A percentile compares a stretch with the other conserved stretches of the same genome.
Conservation (phyloP, 2,888 invertebrate species). For the Drosophila paranaensis region DNA sequence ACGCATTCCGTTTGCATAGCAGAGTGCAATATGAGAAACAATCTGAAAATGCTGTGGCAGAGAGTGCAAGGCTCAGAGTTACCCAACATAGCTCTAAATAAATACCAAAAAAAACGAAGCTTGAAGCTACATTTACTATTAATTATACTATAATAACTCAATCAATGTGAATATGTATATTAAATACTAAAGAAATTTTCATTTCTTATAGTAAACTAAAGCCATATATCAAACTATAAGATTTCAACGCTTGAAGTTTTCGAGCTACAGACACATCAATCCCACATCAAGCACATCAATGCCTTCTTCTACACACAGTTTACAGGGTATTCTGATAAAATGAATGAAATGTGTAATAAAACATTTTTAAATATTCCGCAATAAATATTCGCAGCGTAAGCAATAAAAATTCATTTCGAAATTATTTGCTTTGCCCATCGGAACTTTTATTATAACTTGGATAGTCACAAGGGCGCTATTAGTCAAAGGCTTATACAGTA, state of each 20-base stretch:
- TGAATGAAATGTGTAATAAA: background rate
- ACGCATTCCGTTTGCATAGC: constrained; percentile 48
- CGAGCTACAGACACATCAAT: background rate
- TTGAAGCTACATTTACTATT: too few species aligned
- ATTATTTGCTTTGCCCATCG: background rate
- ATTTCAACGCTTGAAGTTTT: background rate
- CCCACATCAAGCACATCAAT: background rate
- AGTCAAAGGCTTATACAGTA: constrained; percentile 3
- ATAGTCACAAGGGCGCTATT: background rate
- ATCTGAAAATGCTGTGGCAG: background rate
- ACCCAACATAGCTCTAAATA: background rate
- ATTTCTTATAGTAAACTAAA: background rate
- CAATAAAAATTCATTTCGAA: constrained; percentile 5
- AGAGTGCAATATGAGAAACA: constrained; percentile 8
- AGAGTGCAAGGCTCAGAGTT: constrained; percentile 5
- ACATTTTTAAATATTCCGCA: constrained; percentile 10
- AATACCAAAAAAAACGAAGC: too few species aligned
- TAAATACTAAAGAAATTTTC: too few species aligned
- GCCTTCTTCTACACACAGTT: background rate
- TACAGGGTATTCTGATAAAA: constrained; percentile 7
- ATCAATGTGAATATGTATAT: too few species aligned
- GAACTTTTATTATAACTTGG: background rate
- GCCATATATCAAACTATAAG: background rate
- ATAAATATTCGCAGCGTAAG: background rate
- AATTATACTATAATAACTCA: too few species aligned